Conservation (phyloP, 2,888 invertebrate genomes). For the Drosophila picticornis region DNA sequence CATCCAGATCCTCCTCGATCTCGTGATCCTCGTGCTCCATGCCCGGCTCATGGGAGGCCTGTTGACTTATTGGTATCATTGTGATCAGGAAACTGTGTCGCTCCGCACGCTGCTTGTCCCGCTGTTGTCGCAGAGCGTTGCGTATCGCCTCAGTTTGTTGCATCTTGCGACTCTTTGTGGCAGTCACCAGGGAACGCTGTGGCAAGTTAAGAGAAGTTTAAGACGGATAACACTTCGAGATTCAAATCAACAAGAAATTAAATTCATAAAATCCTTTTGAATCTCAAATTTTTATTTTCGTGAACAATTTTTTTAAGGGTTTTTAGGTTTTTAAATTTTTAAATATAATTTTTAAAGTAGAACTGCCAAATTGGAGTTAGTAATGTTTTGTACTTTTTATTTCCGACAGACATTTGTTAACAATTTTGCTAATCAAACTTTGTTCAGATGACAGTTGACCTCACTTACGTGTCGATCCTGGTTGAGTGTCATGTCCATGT, state of each 20-base stretch:
- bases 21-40: constrained; percentile 94
- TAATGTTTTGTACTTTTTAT: too few species aligned
- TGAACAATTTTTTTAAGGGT: too few species aligned
- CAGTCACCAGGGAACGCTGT: constrained; percentile 97
- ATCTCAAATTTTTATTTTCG: too few species aligned
- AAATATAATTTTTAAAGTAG: not conserved
- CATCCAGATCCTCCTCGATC: constrained; percentile 90
- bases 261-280: not conserved
- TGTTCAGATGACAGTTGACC: not conserved
- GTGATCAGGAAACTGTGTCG: constrained; percentile 98
- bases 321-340: too few species aligned
- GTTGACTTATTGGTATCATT: constrained; percentile 96
- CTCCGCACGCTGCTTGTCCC: constrained; percentile 97
- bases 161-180: constrained; percentile 99
- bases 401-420: too few species aligned
- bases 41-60: constrained; percentile 98
- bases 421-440: too few species aligned
- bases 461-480: constrained; percentile 96
- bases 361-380: too few species aligned
- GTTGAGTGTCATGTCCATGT: constrained; percentile 99
- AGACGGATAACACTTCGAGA: not conserved
- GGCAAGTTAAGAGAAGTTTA: not conserved
- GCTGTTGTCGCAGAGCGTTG: constrained; percentile 96
- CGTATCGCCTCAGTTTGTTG: constrained; percentile 99
- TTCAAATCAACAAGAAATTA: not conserved